These are phyloP conservation scores for Stegophylla sp. DNA, from an alignment of 2,888 invertebrate species.

Conservation along the genomic window DNA sequence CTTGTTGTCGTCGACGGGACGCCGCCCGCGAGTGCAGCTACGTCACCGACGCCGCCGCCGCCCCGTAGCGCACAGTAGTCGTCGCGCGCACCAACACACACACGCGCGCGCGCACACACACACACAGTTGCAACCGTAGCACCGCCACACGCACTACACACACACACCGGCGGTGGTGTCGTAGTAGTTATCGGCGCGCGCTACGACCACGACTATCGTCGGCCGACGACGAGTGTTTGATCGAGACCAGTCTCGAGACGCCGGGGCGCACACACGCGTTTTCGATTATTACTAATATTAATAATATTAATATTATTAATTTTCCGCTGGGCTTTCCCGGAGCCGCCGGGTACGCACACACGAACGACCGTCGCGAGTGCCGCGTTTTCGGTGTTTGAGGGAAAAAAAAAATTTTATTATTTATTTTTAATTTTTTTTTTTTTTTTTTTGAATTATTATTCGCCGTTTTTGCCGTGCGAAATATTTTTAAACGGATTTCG, in stretches of 20 bases:
- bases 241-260: too few species aligned
- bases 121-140: too few species aligned
- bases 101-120: background rate
- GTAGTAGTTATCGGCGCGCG: too few species aligned
- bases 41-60: constrained; percentile 17
- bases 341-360: background rate
- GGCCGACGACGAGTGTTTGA: constrained; percentile 5
- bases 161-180: too few species aligned
- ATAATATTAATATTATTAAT: too few species aligned
- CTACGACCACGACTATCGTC: background rate
- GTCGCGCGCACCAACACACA: background rate
- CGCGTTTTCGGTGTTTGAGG: background rate
- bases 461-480: background rate
- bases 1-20: constrained; percentile 51
- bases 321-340: constrained; percentile 21
- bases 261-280: constrained; percentile 4
- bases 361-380: background rate
- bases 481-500: background rate
- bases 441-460: background rate
- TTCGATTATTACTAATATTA: too few species aligned
- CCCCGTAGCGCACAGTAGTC: background rate
- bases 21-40: constrained; percentile 29
- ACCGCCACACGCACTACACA: too few species aligned
- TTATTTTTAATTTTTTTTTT: background rate
- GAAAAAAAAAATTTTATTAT: too few species aligned